A percentile compares a stretch with the other conserved stretches of the same genome.
phyloP scores from a whole-genome alignment of 2,113 vertebrate species.

The Planiliza haematocheilus region DNA sequence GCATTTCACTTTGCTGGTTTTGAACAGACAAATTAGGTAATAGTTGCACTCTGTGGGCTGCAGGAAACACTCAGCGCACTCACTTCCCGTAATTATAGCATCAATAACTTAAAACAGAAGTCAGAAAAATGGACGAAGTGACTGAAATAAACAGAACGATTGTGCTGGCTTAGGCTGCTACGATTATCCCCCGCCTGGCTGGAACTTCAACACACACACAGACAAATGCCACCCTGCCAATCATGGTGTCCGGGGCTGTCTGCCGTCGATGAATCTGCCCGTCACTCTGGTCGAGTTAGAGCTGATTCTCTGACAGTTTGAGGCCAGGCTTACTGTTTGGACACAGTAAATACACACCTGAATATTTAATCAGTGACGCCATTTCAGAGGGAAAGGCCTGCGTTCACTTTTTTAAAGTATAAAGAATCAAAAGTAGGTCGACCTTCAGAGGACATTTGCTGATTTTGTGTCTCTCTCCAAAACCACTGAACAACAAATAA shows the following conservation, averaged over 20 bases:
- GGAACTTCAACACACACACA: slow-evolving; percentile 4
- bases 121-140: too few species aligned
- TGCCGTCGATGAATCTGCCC: slow-evolving; percentile 39
- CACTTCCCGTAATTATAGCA: too few species aligned
- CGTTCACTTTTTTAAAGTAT: not conserved
- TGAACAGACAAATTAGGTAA: too few species aligned
- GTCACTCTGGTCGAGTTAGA: slow-evolving; percentile 66
- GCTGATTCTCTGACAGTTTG: slow-evolving; percentile 68
- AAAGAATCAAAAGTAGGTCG: too few species aligned
- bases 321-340: slow-evolving; percentile 52
- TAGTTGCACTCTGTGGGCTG: too few species aligned
- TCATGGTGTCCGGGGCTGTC: slow-evolving; percentile 52
- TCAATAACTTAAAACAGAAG: too few species aligned
- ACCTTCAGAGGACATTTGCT: too few species aligned
- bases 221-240: slow-evolving; percentile 49
- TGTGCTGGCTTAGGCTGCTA: slow-evolving; percentile 39
- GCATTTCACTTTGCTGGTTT: too few species aligned
- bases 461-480: too few species aligned
- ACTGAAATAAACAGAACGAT: too few species aligned
- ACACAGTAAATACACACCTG: slow-evolving; percentile 31
- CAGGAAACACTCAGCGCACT: slow-evolving; percentile 37
- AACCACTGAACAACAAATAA: too few species aligned
- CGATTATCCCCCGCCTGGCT: slow-evolving; percentile 30
- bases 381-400: not conserved
- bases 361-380: slow-evolving; percentile 49